Evolutionary conservation across 2,888 invertebrate genomes (phyloP).

Genomic region (Sepioteuthis lessoniana): DNA sequence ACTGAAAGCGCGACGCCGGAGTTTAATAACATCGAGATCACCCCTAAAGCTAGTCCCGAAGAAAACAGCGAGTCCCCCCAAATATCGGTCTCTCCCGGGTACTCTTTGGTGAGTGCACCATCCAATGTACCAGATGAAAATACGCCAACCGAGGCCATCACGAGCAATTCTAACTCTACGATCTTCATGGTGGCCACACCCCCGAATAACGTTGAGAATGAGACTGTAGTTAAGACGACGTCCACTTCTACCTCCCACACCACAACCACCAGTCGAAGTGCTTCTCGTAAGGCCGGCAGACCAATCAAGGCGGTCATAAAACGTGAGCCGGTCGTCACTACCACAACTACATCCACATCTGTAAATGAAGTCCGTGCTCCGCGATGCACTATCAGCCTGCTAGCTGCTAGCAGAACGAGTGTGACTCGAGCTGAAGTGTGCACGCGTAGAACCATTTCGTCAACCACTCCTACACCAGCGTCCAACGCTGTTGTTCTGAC

Average conservation of each 20-base stretch:
- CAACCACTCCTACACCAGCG: neutral
- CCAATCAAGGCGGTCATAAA: constrained; percentile 41
- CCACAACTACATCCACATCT: neutral
- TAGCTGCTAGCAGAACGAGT: neutral
- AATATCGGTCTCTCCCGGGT: constrained; percentile 43
- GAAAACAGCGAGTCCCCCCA: constrained; percentile 38
- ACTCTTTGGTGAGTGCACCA: neutral
- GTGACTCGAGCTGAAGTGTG: constrained; percentile 43
- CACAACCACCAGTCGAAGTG: neutral
- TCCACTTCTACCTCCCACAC: neutral
- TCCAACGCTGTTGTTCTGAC: constrained; percentile 8
- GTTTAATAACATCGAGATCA: neutral
- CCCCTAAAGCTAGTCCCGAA: constrained; percentile 34
- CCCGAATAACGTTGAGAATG: constrained; percentile 36
- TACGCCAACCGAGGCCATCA: neutral
- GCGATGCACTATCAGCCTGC: constrained; percentile 41
- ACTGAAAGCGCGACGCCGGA: neutral
- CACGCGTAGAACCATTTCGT: constrained; percentile 37
- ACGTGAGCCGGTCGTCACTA: constrained; percentile 8
- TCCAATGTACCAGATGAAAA: neutral
- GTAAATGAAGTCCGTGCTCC: neutral
- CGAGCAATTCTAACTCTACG: neutral
- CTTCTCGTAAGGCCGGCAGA: neutral
- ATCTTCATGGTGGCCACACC: constrained; percentile 25
- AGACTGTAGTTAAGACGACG: neutral